phyloP scores from a whole-genome alignment of 2,888 invertebrate genomes.

The Macropis europaea region DNA sequence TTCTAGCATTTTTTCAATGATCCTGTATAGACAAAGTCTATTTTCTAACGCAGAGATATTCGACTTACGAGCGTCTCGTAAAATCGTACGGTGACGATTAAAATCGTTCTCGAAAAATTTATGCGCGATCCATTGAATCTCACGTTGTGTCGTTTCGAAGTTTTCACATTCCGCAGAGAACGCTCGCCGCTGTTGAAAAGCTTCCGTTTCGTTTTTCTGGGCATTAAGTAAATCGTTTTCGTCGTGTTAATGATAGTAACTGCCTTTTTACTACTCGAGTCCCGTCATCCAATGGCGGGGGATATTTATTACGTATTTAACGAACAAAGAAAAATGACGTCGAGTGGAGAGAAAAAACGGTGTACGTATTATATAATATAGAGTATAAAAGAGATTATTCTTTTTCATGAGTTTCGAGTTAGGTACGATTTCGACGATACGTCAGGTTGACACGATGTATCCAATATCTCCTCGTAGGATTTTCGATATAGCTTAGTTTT shows the following conservation, averaged over 20 bases:
- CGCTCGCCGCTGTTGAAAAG: conserved; percentile 52
- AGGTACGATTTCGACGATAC: conserved; percentile 14
- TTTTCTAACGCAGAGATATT: background rate
- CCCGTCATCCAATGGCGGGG: conserved; percentile 36
- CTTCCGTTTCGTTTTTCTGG: conserved; percentile 52
- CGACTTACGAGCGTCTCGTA: background rate
- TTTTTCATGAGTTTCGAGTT: conserved; percentile 14
- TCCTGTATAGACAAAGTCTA: background rate
- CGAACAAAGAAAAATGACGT: conserved; percentile 7
- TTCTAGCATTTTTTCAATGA: background rate
- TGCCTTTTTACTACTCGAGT: conserved; percentile 37
- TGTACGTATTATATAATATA: too few relatives aligned
- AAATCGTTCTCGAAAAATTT: background rate
- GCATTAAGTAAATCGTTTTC: conserved; percentile 60
- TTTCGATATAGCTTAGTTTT: conserved; percentile 65
- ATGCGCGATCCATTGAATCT: background rate
- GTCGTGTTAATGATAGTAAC: conserved; percentile 36
- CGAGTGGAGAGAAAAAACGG: conserved; percentile 1
- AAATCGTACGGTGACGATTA: background rate
- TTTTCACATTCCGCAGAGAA: conserved; percentile 43
- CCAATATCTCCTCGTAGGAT: conserved; percentile 42
- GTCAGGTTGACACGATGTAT: conserved; percentile 29
- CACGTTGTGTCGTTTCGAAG: background rate
- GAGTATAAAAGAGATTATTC: conserved; percentile 7
- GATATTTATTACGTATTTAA: conserved; percentile 58